These are phyloP conservation scores for Trematocara nigrifrons DNA, from an alignment of 2,113 vertebrate species.

Conservation along the genomic window DNA sequence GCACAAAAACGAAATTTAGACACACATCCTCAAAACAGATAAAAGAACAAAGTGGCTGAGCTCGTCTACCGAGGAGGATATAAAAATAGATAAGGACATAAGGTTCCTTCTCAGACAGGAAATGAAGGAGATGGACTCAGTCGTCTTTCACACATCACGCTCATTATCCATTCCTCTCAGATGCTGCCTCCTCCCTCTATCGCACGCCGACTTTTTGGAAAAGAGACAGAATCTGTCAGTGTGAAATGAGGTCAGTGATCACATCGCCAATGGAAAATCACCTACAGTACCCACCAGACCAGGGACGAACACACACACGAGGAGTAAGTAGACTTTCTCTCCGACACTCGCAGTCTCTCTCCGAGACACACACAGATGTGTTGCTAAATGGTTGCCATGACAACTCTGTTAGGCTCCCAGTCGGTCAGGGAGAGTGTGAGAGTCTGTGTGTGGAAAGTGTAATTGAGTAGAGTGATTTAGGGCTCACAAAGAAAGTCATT, in stretches of 20 bases:
- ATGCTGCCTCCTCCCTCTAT: constrained; percentile 3
- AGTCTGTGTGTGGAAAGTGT: not conserved
- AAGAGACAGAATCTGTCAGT: constrained; percentile 30
- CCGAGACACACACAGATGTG: constrained; percentile 29
- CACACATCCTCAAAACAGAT: not conserved
- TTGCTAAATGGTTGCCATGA: constrained; percentile 71
- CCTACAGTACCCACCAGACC: constrained; percentile 14
- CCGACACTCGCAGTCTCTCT: not conserved
- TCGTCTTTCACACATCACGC: constrained; percentile 48
- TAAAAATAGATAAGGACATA: constrained; percentile 56
- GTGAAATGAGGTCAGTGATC: constrained; percentile 53
- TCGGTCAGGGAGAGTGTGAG: constrained; percentile 10
- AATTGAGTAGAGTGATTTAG: constrained; percentile 45
- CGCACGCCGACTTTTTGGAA: constrained; percentile 34
- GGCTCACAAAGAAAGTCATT: constrained; percentile 24
- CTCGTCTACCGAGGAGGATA: constrained; percentile 4
- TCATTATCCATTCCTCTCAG: constrained; percentile 38
- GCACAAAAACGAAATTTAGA: not conserved
- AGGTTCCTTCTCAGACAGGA: constrained; percentile 59
- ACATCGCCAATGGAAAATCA: constrained; percentile 33
- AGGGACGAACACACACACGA: not conserved
- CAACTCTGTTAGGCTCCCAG: constrained; percentile 47
- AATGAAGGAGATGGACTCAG: constrained; percentile 54
- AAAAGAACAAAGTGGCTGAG: constrained; percentile 20
- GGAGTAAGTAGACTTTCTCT: not conserved